Conservation (phyloP, 1,140 invertebrate species). For the Lysiphlebus fabarum region DNA sequence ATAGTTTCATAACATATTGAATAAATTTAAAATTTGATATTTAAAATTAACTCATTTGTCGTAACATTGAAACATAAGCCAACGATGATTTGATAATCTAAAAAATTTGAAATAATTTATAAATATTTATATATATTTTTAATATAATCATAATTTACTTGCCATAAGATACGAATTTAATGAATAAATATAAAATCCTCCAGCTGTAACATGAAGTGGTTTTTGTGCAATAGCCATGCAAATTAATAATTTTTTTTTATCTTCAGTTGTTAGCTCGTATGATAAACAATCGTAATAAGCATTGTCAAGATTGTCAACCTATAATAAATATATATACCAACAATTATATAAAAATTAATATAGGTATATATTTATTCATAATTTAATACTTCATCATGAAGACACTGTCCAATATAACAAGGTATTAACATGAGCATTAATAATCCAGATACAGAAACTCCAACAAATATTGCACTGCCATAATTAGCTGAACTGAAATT, state of each 20-base stretch:
- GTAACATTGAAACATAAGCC: conserved; percentile 12
- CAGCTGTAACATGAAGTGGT: conserved; percentile 19
- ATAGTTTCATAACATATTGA: too few species aligned
- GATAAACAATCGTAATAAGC: conserved; percentile 7
- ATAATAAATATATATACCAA: background rate
- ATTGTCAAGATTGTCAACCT: conserved; percentile 11
- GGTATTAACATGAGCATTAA: background rate
- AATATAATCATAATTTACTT: background rate
- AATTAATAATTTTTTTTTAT: conserved; percentile 16
- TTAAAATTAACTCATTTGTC: too few species aligned
- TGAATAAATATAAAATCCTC: conserved; percentile 20
- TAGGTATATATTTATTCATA: background rate
- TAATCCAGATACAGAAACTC: background rate
- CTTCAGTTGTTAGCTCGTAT: conserved; percentile 7
- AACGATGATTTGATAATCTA: conserved; percentile 14
- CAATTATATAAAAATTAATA: background rate
- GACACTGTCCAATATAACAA: conserved; percentile 3
- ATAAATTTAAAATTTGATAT: too few species aligned
- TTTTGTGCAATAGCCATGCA: conserved; percentile 9
- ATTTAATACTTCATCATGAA: background rate
- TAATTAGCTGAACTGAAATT: background rate
- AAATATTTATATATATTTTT: background rate
- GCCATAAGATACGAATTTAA: conserved; percentile 2
- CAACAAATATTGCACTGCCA: background rate
- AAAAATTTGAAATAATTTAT: background rate